phyloP scores from a whole-genome alignment of 2,797 vertebrate genomes.

The Enteromius radiatus region DNA sequence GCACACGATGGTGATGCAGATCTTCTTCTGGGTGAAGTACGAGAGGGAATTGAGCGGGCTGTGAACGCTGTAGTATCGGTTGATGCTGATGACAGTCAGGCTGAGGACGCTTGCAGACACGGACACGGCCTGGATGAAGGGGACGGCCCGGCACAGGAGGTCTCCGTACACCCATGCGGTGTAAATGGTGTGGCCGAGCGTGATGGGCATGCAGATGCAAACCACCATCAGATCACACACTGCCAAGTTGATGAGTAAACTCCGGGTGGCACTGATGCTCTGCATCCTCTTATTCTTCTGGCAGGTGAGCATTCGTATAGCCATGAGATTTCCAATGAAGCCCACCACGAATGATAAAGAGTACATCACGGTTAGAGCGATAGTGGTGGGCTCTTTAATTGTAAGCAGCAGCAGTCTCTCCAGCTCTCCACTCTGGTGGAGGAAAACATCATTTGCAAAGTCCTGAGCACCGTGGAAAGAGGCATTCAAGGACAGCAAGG shows the following conservation, averaged over 20 bases:
- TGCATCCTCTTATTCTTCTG: constrained; percentile 75
- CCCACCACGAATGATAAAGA: constrained; percentile 84
- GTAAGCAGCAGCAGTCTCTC: constrained; percentile 86
- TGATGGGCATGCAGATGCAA: constrained; percentile 92
- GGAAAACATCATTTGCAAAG: constrained; percentile 63
- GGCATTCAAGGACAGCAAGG: constrained; percentile 65
- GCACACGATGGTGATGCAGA: constrained; percentile 81
- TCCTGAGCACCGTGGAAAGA: constrained; percentile 64
- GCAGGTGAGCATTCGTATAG: constrained; percentile 86
- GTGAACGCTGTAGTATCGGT: constrained; percentile 89
- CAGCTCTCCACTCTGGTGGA: constrained; percentile 70
- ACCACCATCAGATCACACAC: constrained; percentile 92
- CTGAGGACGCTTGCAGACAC: constrained; percentile 90
- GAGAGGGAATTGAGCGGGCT: constrained; percentile 86
- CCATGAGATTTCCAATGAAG: constrained; percentile 87
- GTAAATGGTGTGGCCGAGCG: constrained; percentile 87
- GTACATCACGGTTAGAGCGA: constrained; percentile 84
- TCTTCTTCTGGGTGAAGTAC: constrained; percentile 86
- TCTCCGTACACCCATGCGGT: constrained; percentile 91
- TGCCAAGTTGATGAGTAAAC: constrained; percentile 87
- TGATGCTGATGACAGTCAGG: constrained; percentile 89
- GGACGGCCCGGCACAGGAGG: constrained; percentile 87
- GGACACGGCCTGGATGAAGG: constrained; percentile 89
- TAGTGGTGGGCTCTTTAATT: constrained; percentile 82
- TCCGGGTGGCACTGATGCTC: constrained; percentile 86